Evolutionary conservation across 2,888 invertebrate species (phyloP).

Genomic region (Tupiocoris notatus): DNA sequence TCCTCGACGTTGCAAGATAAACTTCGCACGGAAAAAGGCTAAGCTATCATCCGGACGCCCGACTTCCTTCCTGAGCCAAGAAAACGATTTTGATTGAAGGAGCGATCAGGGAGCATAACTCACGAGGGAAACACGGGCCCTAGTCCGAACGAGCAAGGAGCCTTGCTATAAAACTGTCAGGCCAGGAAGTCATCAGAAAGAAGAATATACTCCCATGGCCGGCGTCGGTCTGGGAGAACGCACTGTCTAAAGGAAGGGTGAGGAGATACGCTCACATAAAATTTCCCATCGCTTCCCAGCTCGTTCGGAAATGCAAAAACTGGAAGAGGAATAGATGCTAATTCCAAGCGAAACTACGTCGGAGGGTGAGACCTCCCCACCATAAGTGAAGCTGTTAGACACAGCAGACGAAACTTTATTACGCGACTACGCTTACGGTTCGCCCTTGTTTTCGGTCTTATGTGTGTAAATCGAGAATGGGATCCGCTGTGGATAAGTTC

Average conservation of each 20-base stretch:
- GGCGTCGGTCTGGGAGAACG: conserved; percentile 12
- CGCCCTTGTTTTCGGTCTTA: not conserved
- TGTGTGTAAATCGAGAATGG: conserved; percentile 28
- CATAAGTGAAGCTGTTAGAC: conserved; percentile 37
- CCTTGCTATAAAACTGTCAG: conserved; percentile 37
- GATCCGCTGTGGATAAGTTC: conserved; percentile 26
- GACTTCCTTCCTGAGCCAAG: conserved; percentile 34
- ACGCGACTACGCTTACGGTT: not conserved
- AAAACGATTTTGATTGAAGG: conserved; percentile 38
- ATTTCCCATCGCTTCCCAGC: conserved; percentile 11
- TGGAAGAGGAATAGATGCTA: conserved; percentile 32
- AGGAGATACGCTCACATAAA: conserved; percentile 15
- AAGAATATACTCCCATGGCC: conserved; percentile 29
- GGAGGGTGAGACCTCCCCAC: not conserved
- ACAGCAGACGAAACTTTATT: conserved; percentile 40
- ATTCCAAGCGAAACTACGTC: conserved; percentile 19
- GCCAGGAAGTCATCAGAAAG: conserved; percentile 41
- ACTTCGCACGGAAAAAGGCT: not conserved
- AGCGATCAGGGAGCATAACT: conserved; percentile 37
- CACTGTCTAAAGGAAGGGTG: not conserved
- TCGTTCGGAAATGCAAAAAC: conserved; percentile 1
- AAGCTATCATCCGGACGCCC: conserved; percentile 33
- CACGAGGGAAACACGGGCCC: conserved; percentile 13
- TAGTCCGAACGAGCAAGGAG: conserved; percentile 1
- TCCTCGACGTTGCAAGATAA: not conserved